These are phyloP conservation scores for Danio jaintianensis DNA, from an alignment of 2,797 vertebrate genomes.

Conservation along the genomic window DNA sequence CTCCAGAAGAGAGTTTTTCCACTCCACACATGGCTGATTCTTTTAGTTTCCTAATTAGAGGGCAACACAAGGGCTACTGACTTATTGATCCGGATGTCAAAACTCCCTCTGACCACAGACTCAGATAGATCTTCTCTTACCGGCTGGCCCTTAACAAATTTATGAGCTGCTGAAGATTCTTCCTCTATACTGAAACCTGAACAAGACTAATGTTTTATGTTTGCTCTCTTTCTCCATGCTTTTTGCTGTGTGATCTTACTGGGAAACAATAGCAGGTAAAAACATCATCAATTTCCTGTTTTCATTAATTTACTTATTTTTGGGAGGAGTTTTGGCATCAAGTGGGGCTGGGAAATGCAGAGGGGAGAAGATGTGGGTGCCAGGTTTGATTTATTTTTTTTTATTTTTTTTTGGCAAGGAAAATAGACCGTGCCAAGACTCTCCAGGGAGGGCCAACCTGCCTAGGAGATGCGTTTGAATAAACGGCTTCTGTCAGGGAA, in stretches of 20 bases:
- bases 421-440: conserved; percentile 76
- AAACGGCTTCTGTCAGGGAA: conserved; percentile 76
- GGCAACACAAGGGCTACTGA: conserved; percentile 82
- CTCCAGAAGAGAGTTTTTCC: conserved; percentile 73
- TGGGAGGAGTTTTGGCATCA: conserved; percentile 37
- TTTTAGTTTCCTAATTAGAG: conserved; percentile 84
- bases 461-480: conserved; percentile 77
- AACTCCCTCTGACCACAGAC: conserved; percentile 78
- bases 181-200: conserved; percentile 30
- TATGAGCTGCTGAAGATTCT: conserved; percentile 50
- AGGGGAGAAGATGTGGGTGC: conserved; percentile 69
- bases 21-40: conserved; percentile 75
- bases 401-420: conserved; percentile 43
- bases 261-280: conserved; percentile 22
- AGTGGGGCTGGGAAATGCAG: conserved; percentile 45
- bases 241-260: conserved; percentile 20
- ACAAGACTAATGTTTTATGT: conserved; percentile 51
- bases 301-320: conserved; percentile 33
- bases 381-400: conserved; percentile 10
- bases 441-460: conserved; percentile 80
- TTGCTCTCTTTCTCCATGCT: conserved; percentile 18
- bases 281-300: conserved; percentile 44
- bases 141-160: conserved; percentile 57
- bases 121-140: conserved; percentile 57
- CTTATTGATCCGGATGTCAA: conserved; percentile 84